These are phyloP conservation scores for Channa argus DNA, from an alignment of 2,113 vertebrate genomes.

Conservation along the genomic window DNA sequence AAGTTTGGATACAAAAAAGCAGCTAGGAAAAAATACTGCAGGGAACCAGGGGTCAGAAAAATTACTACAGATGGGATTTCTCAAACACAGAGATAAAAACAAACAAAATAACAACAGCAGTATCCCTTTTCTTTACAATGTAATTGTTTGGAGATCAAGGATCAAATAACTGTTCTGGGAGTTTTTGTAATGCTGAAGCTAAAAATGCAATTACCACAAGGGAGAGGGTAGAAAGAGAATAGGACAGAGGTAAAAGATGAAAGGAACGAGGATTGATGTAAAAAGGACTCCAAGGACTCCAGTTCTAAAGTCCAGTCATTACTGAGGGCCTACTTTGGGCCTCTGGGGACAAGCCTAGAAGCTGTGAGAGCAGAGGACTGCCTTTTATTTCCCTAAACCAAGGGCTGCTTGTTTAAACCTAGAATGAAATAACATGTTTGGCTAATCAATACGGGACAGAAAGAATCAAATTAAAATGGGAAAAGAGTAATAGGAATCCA, in stretches of 20 bases:
- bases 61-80: conserved; percentile 16
- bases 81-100: conserved; percentile 12
- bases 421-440: conserved; percentile 34
- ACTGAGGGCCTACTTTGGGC: conserved; percentile 47
- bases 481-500: neutral
- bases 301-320: conserved; percentile 55
- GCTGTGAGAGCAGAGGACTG: conserved; percentile 58
- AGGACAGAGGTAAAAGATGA: conserved; percentile 12
- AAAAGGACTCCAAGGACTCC: conserved; percentile 55
- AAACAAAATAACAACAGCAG: conserved; percentile 5
- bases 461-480: neutral
- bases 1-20: neutral
- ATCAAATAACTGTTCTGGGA: conserved; percentile 31
- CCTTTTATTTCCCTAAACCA: conserved; percentile 56
- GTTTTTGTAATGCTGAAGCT: conserved; percentile 7
- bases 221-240: conserved; percentile 12
- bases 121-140: neutral
- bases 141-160: conserved; percentile 55
- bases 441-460: conserved; percentile 58
- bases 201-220: conserved; percentile 50
- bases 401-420: conserved; percentile 68
- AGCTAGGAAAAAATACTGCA: neutral
- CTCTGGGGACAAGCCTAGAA: conserved; percentile 42
- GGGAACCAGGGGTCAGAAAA: neutral
- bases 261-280: conserved; percentile 23